phyloP scores from a whole-genome alignment of 2,888 invertebrate species.

The Pachymerium ferrugineum region DNA sequence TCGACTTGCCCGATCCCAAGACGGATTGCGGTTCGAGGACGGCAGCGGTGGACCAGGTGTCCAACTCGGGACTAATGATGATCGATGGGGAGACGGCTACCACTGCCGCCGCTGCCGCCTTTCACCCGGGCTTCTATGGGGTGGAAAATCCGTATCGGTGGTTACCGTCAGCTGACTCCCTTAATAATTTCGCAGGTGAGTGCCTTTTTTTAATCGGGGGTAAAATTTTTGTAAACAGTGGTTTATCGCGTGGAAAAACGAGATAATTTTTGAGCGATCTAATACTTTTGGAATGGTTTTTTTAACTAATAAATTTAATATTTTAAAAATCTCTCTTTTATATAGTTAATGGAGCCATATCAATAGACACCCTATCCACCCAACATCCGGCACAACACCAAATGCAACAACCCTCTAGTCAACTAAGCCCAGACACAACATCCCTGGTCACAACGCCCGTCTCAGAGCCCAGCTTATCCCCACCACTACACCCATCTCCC shows the following conservation, averaged over 20 bases:
- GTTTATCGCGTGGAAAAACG: not conserved
- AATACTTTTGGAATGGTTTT: no score
- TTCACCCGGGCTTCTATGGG: slow-evolving; percentile 37
- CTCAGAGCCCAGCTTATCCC: slow-evolving; percentile 35
- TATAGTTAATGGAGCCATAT: not conserved
- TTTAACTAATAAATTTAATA: not conserved
- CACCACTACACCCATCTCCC: slow-evolving; percentile 33
- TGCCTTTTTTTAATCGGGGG: not conserved
- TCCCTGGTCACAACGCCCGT: slow-evolving; percentile 48
- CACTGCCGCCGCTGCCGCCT: slow-evolving; percentile 10
- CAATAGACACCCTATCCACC: slow-evolving; percentile 23
- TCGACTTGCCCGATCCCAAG: slow-evolving; percentile 71
- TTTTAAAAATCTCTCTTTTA: slow-evolving; percentile 12
- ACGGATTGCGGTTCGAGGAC: slow-evolving; percentile 37
- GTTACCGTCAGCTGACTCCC: slow-evolving; percentile 43
- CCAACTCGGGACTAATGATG: slow-evolving; percentile 23
- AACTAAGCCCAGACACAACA: slow-evolving; percentile 78
- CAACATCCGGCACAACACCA: slow-evolving; percentile 23
- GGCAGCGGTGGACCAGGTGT: not conserved
- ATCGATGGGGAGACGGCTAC: slow-evolving; percentile 35
- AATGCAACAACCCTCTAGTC: slow-evolving; percentile 46
- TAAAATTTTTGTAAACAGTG: not conserved
- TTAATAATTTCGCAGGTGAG: slow-evolving; percentile 44
- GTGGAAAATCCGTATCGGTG: slow-evolving; percentile 53
- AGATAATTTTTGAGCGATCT: no score